Evolutionary conservation across 2,888 invertebrate species (phyloP).

Genomic region (Pachliopta kotzebuea): DNA sequence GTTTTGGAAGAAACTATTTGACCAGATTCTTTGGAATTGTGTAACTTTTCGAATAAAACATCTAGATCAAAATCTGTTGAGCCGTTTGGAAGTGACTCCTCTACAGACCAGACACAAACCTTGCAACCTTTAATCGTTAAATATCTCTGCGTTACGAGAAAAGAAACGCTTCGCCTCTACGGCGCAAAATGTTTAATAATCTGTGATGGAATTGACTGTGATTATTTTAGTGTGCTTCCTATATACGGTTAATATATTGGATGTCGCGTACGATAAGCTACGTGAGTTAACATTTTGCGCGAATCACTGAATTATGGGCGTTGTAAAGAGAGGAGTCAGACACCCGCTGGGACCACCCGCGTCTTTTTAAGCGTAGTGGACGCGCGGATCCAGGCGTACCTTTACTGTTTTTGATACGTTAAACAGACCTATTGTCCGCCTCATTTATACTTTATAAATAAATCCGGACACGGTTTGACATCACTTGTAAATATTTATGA

Average conservation of each 20-base stretch:
- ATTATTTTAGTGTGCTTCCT: constrained; percentile 67
- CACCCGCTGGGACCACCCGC: constrained; percentile 77
- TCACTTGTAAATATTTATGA: constrained; percentile 25
- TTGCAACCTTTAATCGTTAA: too few species aligned
- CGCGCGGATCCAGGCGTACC: constrained; percentile 36
- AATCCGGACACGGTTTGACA: constrained; percentile 17
- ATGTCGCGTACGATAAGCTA: constrained; percentile 62
- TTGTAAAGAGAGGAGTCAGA: constrained; percentile 57
- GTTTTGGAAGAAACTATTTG: too few species aligned
- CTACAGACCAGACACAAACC: too few species aligned
- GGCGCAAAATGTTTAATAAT: constrained; percentile 1
- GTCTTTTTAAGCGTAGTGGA: constrained; percentile 43
- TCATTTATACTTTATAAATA: constrained; percentile 35
- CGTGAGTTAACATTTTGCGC: constrained; percentile 65
- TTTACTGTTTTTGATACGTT: constrained; percentile 36
- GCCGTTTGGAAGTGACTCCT: too few species aligned
- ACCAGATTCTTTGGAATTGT: too few species aligned
- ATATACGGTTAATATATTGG: constrained; percentile 52
- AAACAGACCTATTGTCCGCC: constrained; percentile 37
- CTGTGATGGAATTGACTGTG: constrained; percentile 27
- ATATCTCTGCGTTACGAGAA: neutral
- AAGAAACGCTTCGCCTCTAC: neutral
- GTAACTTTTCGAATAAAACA: too few species aligned
- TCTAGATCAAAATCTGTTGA: too few species aligned
- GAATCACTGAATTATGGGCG: constrained; percentile 73